Conservation (phyloP, 1,140 invertebrate species). For the Bicyclus anynana region DNA sequence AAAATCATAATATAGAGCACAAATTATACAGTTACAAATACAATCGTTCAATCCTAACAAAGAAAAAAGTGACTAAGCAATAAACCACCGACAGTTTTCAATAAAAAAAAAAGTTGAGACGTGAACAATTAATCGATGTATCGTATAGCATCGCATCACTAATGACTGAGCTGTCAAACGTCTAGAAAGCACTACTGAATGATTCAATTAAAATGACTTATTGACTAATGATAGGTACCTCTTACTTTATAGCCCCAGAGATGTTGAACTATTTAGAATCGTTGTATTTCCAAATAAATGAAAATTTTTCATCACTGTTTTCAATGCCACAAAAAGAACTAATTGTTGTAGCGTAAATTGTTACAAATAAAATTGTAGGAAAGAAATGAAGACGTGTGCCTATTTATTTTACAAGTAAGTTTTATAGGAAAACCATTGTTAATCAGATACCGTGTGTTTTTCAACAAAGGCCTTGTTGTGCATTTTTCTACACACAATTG, state of each 20-base stretch:
- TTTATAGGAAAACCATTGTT: too few relatives aligned
- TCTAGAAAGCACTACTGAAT: slow-evolving; percentile 60
- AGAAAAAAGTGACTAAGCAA: neutral
- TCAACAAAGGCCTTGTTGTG: too few relatives aligned
- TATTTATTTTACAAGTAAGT: too few relatives aligned
- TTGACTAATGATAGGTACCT: slow-evolving; percentile 48
- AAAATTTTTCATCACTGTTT: too few relatives aligned
- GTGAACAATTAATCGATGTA: slow-evolving; percentile 42
- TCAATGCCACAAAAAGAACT: too few relatives aligned
- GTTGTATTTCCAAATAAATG: too few relatives aligned
- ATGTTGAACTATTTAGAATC: neutral
- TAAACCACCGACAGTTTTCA: slow-evolving; percentile 10
- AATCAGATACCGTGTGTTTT: too few relatives aligned
- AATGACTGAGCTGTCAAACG: slow-evolving; percentile 63
- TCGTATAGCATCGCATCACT: slow-evolving; percentile 34
- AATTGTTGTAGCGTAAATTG: too few relatives aligned
- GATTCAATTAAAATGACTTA: slow-evolving; percentile 71
- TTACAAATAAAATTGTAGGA: too few relatives aligned
- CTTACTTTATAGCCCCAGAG: slow-evolving; percentile 18
- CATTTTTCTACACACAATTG: too few relatives aligned
- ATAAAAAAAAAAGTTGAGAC: slow-evolving; percentile 22
- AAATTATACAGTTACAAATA: neutral
- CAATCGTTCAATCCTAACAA: neutral
- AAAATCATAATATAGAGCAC: neutral
- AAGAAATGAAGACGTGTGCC: too few relatives aligned